These are phyloP conservation scores for Philaenus spumarius DNA, from an alignment of 1,140 invertebrate species.

Conservation along the genomic window DNA sequence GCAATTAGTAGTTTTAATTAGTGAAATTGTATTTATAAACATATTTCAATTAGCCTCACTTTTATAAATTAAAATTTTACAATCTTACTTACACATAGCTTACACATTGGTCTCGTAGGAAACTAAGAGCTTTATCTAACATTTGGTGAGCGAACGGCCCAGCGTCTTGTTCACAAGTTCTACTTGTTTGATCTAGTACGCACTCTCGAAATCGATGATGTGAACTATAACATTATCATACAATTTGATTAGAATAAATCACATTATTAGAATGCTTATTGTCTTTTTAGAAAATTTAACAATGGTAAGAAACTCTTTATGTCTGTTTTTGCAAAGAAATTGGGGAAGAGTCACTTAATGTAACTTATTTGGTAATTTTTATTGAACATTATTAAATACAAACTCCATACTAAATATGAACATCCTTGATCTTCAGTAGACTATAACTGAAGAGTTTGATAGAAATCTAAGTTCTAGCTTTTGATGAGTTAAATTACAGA, in stretches of 20 bases:
- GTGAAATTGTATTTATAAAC: neutral
- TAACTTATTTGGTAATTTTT: too few relatives aligned
- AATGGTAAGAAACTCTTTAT: too few relatives aligned
- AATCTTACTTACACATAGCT: slow-evolving; percentile 47
- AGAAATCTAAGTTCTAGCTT: too few relatives aligned
- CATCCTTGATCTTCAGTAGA: too few relatives aligned
- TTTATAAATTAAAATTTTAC: neutral
- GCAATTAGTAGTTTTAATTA: slow-evolving; percentile 23
- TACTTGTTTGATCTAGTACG: slow-evolving; percentile 45
- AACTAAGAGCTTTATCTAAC: slow-evolving; percentile 50
- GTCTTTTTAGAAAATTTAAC: too few relatives aligned
- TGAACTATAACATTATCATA: slow-evolving; percentile 41
- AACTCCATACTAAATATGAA: too few relatives aligned
- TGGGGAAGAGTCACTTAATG: too few relatives aligned
- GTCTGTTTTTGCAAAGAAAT: neutral
- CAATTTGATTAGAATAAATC: neutral
- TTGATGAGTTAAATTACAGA: too few relatives aligned
- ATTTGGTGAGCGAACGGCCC: slow-evolving; percentile 47
- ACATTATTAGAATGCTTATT: too few relatives aligned
- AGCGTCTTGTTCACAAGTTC: slow-evolving; percentile 44
- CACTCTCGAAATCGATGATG: slow-evolving; percentile 51
- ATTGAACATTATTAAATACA: too few relatives aligned
- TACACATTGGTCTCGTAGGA: slow-evolving; percentile 50
- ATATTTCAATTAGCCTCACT: neutral
- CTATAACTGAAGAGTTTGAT: too few relatives aligned